Percentiles rank a stretch among this genome's conserved stretches.
Evolutionary conservation across 2,888 invertebrate genomes (phyloP).

Genomic region (Cephus rjabovi): DNA sequence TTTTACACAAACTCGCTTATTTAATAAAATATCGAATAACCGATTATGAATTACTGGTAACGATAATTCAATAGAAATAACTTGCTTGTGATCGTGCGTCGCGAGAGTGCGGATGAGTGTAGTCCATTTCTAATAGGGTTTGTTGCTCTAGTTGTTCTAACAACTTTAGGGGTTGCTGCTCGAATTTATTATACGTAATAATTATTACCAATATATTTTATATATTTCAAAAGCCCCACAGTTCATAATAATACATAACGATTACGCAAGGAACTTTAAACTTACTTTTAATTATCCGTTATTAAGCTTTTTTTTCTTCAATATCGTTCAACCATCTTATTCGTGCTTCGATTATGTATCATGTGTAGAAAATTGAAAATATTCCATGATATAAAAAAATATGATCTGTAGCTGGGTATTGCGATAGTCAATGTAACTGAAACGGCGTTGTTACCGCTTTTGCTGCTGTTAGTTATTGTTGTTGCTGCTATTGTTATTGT

Average conservation of each 20-base stretch:
- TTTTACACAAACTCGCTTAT: conserved; percentile 62
- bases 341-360: not conserved
- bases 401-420: not conserved
- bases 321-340: not conserved
- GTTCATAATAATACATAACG: not conserved
- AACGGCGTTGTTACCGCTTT: not conserved
- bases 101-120: conserved; percentile 44
- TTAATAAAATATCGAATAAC: conserved; percentile 48
- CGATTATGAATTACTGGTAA: conserved; percentile 41
- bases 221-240: not conserved
- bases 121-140: conserved; percentile 34
- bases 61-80: conserved; percentile 12
- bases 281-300: not conserved
- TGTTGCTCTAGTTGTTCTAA: conserved; percentile 37
- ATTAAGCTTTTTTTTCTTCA: not conserved
- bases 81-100: conserved; percentile 46
- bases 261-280: not conserved
- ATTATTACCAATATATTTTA: not conserved
- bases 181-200: conserved; percentile 14
- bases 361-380: not conserved
- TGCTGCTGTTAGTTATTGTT: not conserved
- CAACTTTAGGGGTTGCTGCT: conserved; percentile 41
- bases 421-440: not conserved
- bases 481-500: not conserved
- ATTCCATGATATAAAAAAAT: not conserved